Base-by-base conservation (phyloP, 2,797 vertebrate genomes). In the Coreius guichenoti region DNA sequence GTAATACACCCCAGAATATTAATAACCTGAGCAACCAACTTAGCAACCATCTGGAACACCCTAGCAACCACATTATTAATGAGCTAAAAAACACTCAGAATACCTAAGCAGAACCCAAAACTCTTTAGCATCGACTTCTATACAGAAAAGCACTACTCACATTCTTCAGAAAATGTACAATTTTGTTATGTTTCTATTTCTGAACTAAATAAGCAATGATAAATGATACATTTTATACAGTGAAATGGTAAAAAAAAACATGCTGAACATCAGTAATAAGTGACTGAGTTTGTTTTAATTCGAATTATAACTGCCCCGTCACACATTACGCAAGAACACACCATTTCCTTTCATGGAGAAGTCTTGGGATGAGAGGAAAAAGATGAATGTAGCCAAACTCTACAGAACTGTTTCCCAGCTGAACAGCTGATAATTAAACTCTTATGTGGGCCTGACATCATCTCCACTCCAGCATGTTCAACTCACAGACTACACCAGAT, bases 361-460 rank as follows among this genome's bases (percentile, higher is more conserved):
- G 84, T 89, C 5, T 83, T 78, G 84, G 76, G 58, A 88, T 17
- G 33, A 54, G 82, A 83, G 82, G 85, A 86, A 87, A 84, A 85
- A 82, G 8, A 61, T 56, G 17, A 75, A 86, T 5, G 23, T 14
- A 80, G 91, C 92, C 92, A 92, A 92, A 89, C 85, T 88, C 89
- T 45, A 87, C 89, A 85, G 19, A 26, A 78, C 45, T 70, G 72
- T 29, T 86, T 87, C 89, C 89, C 88, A 86, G 85, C 91, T 90
- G 88, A 91, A 92, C 91, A 79, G 89, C 63, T 17, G 88, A 90
- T 94, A 93, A 93, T 94, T 93, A 92, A 90, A 93, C 85, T 87
- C 94, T 79, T 90, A 93, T 93, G 90, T 88, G 90, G 85, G 88
- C 86, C 88, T 89, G 85, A 87, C 49, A 86, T 91, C 84, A 87